Evolutionary conservation across 2,113 vertebrate genomes (phyloP).

Genomic region (Cyphomyrus plagiostoma): DNA sequence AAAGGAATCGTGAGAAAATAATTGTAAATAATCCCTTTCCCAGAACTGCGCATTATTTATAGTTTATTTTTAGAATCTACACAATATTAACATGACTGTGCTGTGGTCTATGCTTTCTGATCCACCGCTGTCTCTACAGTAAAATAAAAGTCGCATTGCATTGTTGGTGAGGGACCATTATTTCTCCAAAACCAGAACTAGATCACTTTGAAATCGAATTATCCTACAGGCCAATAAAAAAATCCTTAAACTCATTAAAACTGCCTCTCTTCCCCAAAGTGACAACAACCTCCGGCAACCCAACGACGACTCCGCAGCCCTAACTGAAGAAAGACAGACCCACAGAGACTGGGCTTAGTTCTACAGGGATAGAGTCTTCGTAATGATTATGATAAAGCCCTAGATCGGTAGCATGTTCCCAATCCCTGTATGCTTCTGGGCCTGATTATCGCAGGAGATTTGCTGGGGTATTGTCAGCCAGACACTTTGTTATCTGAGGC

Average conservation of each 20-base stretch:
- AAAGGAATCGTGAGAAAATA: background rate
- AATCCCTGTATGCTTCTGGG: background rate
- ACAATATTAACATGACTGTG: background rate
- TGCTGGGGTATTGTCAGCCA: background rate
- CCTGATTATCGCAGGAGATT: background rate
- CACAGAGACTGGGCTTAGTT: background rate
- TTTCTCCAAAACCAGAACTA: background rate
- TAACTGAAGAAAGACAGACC: background rate
- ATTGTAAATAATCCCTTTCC: background rate
- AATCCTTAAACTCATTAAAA: constrained; percentile 15
- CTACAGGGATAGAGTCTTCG: background rate
- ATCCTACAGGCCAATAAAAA: background rate
- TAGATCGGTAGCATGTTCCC: background rate
- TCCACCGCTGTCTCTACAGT: background rate
- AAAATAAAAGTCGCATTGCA: background rate
- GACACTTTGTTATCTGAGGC: background rate
- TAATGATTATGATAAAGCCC: background rate
- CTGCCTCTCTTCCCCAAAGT: background rate
- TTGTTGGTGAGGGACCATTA: no score
- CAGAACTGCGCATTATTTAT: background rate
- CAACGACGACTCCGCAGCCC: background rate
- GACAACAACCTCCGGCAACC: background rate
- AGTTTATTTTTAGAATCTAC: background rate
- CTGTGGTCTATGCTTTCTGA: no score
- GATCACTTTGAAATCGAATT: background rate